phyloP scores from a whole-genome alignment of 2,888 invertebrate genomes.

The Stomorhina lunata region DNA sequence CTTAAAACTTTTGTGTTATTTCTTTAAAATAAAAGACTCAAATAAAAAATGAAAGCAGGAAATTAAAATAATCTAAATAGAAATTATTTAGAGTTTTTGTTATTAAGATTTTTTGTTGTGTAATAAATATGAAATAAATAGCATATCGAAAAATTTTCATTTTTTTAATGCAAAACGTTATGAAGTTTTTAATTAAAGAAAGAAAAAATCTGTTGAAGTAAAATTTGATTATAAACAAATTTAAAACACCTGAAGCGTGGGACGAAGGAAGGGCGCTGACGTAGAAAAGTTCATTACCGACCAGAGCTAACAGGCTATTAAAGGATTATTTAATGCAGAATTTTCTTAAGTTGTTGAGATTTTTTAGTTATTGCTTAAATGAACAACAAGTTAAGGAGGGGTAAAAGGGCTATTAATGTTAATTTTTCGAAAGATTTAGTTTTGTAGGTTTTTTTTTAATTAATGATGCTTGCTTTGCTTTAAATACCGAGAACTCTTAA shows the following conservation, averaged over 20 bases:
- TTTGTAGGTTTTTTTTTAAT: too few relatives aligned
- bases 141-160: background rate
- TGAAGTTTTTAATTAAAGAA: background rate
- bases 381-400: too few relatives aligned
- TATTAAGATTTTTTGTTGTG: background rate
- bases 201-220: background rate
- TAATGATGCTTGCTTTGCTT: too few relatives aligned
- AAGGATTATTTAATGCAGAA: too few relatives aligned
- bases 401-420: too few relatives aligned
- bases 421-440: too few relatives aligned
- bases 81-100: background rate
- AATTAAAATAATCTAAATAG: constrained; percentile 13
- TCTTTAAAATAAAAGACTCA: too few relatives aligned
- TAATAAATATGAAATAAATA: background rate
- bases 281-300: too few relatives aligned
- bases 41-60: constrained; percentile 14
- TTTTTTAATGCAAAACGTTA: background rate
- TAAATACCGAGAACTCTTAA: too few relatives aligned
- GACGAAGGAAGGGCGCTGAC: background rate
- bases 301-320: too few relatives aligned
- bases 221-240: background rate
- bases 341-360: too few relatives aligned
- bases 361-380: too few relatives aligned
- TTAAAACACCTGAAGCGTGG: background rate
- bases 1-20: constrained; percentile 7